Conservation (phyloP, 1,140 invertebrate genomes). For the Neodiprion fabricii region DNA sequence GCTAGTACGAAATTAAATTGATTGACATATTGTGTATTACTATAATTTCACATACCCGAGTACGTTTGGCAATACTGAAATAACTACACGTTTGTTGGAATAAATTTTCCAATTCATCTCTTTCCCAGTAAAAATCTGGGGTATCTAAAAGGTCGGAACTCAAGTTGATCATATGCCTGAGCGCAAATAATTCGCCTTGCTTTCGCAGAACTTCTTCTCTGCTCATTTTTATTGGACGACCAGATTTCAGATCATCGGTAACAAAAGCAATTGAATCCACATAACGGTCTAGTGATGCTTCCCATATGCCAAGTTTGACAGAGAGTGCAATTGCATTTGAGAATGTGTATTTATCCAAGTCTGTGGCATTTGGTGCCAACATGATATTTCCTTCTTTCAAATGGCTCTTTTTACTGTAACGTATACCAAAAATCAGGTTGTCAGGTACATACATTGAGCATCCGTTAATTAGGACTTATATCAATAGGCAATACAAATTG, state of each 20-base stretch:
- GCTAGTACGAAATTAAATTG: constrained; percentile 14
- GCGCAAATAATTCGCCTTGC: constrained; percentile 88
- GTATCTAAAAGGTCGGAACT: constrained; percentile 93
- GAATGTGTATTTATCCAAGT: constrained; percentile 79
- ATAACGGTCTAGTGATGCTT: constrained; percentile 82
- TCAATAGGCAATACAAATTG: not conserved
- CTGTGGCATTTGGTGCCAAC: constrained; percentile 55
- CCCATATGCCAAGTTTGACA: constrained; percentile 92
- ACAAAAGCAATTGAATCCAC: constrained; percentile 84
- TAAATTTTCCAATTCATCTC: constrained; percentile 82
- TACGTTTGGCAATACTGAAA: constrained; percentile 84
- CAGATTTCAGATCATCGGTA: constrained; percentile 80
- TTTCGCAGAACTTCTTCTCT: constrained; percentile 82
- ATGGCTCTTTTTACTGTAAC: constrained; percentile 54
- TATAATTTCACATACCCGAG: constrained; percentile 65
- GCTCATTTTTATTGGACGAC: constrained; percentile 71
- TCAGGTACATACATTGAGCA: not conserved
- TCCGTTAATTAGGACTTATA: not conserved
- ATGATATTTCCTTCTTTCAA: constrained; percentile 63
- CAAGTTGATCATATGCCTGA: constrained; percentile 89
- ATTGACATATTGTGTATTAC: not conserved
- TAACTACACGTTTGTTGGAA: constrained; percentile 83
- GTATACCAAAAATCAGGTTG: constrained; percentile 13
- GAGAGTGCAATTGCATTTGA: constrained; percentile 92
- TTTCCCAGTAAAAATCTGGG: constrained; percentile 97